phyloP scores from a whole-genome alignment of 2,888 invertebrate genomes.

The Dryococelus australis region DNA sequence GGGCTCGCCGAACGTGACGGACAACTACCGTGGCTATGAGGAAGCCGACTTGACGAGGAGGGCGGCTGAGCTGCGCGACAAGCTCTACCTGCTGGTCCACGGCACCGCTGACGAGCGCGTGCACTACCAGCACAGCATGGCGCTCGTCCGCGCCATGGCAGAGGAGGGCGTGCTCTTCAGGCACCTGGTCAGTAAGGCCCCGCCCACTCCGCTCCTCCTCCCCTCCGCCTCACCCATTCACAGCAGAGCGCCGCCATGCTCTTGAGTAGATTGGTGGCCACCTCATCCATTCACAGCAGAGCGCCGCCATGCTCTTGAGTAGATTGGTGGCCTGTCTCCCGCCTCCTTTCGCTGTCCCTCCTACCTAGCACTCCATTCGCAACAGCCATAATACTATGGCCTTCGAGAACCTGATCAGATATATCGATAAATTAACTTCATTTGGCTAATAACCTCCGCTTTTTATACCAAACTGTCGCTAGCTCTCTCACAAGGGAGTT shows the following conservation, averaged over 20 bases:
- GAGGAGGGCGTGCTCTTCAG: conserved; percentile 71
- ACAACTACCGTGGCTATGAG: conserved; percentile 74
- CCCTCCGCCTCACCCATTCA: too few relatives aligned
- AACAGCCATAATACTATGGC: neutral
- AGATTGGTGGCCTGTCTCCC: neutral
- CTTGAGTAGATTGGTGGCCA: too few relatives aligned
- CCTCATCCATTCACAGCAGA: neutral
- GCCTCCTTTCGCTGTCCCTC: too few relatives aligned
- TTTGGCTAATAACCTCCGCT: too few relatives aligned
- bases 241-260: too few relatives aligned
- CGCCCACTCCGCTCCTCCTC: neutral
- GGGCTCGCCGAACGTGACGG: conserved; percentile 71
- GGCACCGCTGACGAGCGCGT: conserved; percentile 87
- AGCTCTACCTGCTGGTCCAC: conserved; percentile 72
- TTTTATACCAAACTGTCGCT: too few relatives aligned
- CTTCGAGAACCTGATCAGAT: neutral
- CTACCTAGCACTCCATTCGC: too few relatives aligned
- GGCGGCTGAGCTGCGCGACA: conserved; percentile 76
- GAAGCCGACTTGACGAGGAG: conserved; percentile 80
- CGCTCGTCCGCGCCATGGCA: conserved; percentile 84
- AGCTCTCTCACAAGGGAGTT: too few relatives aligned
- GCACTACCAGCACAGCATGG: conserved; percentile 87
- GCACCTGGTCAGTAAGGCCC: conserved; percentile 70
- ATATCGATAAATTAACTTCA: too few relatives aligned
- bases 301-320: neutral